These are phyloP conservation scores for Anhinga rufa DNA, from an alignment of 2,113 vertebrate genomes.

Conservation along the genomic window DNA sequence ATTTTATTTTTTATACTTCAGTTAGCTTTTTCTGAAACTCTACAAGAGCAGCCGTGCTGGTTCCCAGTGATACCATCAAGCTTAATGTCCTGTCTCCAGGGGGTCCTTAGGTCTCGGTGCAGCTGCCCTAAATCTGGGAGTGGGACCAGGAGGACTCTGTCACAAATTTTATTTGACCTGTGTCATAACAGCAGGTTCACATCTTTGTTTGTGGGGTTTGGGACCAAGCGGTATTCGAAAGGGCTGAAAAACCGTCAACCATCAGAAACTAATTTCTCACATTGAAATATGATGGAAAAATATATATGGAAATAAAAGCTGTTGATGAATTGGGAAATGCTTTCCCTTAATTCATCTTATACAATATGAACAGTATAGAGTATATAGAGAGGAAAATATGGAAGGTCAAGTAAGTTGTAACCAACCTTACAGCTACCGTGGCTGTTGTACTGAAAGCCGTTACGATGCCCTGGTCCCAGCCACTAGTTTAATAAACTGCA, in stretches of 20 bases:
- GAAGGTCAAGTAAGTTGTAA: neutral
- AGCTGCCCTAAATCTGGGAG: neutral
- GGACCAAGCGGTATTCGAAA: neutral
- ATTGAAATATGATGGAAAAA: neutral
- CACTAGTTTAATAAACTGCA: neutral
- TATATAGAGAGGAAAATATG: neutral
- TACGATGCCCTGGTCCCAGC: accelerated
- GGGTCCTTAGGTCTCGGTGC: neutral
- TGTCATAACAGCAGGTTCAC: neutral
- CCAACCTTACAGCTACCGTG: neutral
- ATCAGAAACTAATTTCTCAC: neutral
- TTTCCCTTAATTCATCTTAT: neutral
- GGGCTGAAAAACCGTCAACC: neutral
- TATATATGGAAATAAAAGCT: neutral
- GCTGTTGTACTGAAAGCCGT: neutral
- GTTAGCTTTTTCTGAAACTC: neutral
- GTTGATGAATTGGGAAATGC: neutral
- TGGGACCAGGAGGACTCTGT: neutral
- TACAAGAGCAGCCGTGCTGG: neutral
- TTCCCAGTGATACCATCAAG: neutral
- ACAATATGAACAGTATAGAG: neutral
- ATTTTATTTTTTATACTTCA: neutral
- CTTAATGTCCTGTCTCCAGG: neutral
- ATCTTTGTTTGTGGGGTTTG: neutral
- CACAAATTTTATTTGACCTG: neutral